Evolutionary conservation across 2,113 vertebrate genomes (phyloP).

Genomic region (Entomyzon cyanotis): DNA sequence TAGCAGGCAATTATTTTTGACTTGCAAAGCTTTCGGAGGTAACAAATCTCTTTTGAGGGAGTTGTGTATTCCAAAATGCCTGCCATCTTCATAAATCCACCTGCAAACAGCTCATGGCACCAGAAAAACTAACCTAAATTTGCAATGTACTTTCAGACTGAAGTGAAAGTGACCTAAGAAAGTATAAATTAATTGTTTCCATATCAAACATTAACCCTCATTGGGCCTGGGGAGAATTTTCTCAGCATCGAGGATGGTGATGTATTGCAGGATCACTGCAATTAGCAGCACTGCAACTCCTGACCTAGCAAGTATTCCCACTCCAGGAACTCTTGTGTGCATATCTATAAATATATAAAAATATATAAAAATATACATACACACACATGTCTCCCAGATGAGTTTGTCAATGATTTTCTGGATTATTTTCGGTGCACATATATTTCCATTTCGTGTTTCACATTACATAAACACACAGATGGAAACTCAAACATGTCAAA

Average conservation of each 20-base stretch:
- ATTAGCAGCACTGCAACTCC: not conserved
- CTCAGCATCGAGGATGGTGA: not conserved
- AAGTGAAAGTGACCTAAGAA: not conserved
- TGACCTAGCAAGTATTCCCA: not conserved
- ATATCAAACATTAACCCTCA: not conserved
- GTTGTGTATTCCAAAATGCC: not conserved
- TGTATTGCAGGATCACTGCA: not conserved
- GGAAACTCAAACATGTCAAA: not conserved
- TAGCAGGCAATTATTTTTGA: not conserved
- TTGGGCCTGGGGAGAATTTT: not conserved
- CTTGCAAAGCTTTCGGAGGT: not conserved
- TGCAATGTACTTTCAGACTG: not conserved
- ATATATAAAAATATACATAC: not conserved
- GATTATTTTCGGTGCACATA: not conserved
- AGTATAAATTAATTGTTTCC: not conserved
- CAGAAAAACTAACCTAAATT: not conserved
- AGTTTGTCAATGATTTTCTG: not conserved
- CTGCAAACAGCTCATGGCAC: not conserved
- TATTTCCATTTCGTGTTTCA: not conserved
- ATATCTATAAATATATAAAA: not conserved
- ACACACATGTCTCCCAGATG: accelerated
- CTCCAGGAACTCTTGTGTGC: not conserved
- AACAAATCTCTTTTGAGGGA: not conserved
- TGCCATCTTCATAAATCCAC: not conserved
- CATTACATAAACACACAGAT: not conserved